Base-by-base conservation (phyloP, 2,113 vertebrate genomes). In the Tenebrosternarchus preto region DNA sequence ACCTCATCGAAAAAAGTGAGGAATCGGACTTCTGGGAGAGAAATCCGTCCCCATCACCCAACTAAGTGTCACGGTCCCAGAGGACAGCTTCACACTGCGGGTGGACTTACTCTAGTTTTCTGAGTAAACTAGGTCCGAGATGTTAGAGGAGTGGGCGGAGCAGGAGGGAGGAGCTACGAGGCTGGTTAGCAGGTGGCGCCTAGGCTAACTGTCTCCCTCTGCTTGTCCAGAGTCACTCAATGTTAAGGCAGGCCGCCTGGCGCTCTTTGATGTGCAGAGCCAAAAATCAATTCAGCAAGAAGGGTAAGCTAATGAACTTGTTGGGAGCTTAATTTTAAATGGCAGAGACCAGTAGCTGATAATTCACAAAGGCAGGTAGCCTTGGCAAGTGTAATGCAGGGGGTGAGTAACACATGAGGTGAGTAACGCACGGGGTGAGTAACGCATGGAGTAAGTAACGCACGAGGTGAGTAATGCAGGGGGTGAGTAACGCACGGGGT, bases 261-360 rank as follows among this genome's bases (percentile, higher is more conserved):
- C 60, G 79, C 59, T 78, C 84, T 92, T 92, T 92, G 89, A 93
- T 90, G 89, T 89, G 75, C 80, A 88, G 83, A 86, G 83, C 86
- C 82, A 84, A 89, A 81, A 92, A 92, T 92, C 91, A 90, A 91
- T 91, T 91, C 85, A 89, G 88, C 89, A 88, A 82, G 81, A 90
- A 84, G 87, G 88, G 88, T 81, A 27, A 89, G 85, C 88, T 88
- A 90, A 90, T 89, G 53, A 88, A 92, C 86, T 91, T 90, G 86
- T 92, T 90, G 88, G 86, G 84, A 88, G 88, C 86, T 90, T 87
- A 86, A 87, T 90, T 87, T 89, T 80, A 75, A 90, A 82, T 71
- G 75, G 85, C 85, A 85, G 84, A 87, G 88, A 69, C 85, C 83
- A 84, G 72, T 70, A 59, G 78, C 61, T 81, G 85, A 81, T 86